Base-by-base conservation (phyloP, 2,888 invertebrate species). In the Rotaria magnacalcarata region DNA sequence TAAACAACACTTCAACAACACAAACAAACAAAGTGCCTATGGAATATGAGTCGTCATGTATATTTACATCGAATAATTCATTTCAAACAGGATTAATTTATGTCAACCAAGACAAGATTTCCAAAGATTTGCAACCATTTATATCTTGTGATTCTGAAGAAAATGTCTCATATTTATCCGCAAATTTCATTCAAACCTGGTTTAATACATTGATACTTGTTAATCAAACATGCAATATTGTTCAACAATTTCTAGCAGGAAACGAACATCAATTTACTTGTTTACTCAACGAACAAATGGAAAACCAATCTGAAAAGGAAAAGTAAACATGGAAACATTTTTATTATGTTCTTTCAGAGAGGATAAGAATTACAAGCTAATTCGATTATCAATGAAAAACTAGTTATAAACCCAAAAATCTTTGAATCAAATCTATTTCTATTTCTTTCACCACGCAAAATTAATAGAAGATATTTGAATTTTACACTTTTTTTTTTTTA, bases 21-120 rank as follows among this genome's bases (percentile, higher is more conserved):
- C 1, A 47, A n/a, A 43, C 47, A 11, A 43, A 43, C n/a, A 24
- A 80, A 43, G 7, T 21, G 47, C 10, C 41, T 2, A 8, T 21
- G 24, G 8, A 47, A 19, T 10, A 24, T n/a, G 47, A 80, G 11
- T 14, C 80, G 11, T n/a, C 14, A 80, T 47, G 14, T n/a, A 47
- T 80, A 24, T 80, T 80, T 24, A 47, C 3, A 24, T 80, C 47
- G 5, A n/a, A 80, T 80, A 47, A 80, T 47, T 80, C 10, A 24
- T 80, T 80, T 80, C 47, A 80, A 47, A 80, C 80, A 47, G 80
- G 80, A 47, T n/a, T 24, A 24, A 80, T 80, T 80, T n/a, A 6
- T 47, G 24, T 80, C 19, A 24, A 80, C 47, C 67, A 27, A 34
- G 34, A 67, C 14, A 80, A 43, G 19, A 47, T n/a, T 10, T 8